Evolutionary conservation across 2,888 invertebrate genomes (phyloP).

Genomic region (Alloplasta piceator): DNA sequence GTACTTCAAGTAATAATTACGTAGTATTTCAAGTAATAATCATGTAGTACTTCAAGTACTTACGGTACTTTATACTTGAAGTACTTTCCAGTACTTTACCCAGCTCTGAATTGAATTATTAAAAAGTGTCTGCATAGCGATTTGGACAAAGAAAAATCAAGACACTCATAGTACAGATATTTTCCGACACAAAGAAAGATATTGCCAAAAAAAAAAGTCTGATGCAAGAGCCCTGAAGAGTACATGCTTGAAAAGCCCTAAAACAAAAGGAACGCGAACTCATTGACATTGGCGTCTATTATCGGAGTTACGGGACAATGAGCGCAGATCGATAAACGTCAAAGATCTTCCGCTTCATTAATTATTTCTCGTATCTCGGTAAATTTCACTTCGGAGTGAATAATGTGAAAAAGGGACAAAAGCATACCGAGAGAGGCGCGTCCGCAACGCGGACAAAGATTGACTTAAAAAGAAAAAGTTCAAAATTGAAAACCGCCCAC

Average conservation of each 20-base stretch:
- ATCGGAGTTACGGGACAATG: slow-evolving; percentile 19
- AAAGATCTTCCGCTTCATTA: slow-evolving; percentile 34
- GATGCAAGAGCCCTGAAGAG: not conserved
- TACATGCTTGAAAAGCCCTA: not conserved
- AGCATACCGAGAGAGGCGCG: slow-evolving; percentile 2
- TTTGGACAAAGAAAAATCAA: too few relatives aligned
- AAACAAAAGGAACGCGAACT: slow-evolving; percentile 30
- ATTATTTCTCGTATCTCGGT: not conserved
- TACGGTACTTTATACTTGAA: too few relatives aligned
- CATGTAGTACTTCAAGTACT: too few relatives aligned
- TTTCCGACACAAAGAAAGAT: not conserved
- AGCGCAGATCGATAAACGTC: slow-evolving; percentile 34
- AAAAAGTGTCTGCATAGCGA: too few relatives aligned
- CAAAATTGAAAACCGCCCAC: slow-evolving; percentile 57
- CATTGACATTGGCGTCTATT: slow-evolving; percentile 15
- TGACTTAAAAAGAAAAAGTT: slow-evolving; percentile 30
- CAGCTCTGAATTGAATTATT: too few relatives aligned
- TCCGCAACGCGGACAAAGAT: not conserved
- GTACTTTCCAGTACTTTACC: too few relatives aligned
- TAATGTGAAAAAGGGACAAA: too few relatives aligned
- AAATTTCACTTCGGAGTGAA: not conserved
- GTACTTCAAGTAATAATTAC: too few relatives aligned
- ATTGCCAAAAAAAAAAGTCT: not conserved
- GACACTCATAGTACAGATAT: too few relatives aligned
- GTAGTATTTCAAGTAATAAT: too few relatives aligned